Percentiles rank a stretch among this genome's conserved stretches.
These are phyloP conservation scores for Cercocebus atys DNA, from an alignment of 2,113 vertebrate genomes.

Conservation along the genomic window DNA sequence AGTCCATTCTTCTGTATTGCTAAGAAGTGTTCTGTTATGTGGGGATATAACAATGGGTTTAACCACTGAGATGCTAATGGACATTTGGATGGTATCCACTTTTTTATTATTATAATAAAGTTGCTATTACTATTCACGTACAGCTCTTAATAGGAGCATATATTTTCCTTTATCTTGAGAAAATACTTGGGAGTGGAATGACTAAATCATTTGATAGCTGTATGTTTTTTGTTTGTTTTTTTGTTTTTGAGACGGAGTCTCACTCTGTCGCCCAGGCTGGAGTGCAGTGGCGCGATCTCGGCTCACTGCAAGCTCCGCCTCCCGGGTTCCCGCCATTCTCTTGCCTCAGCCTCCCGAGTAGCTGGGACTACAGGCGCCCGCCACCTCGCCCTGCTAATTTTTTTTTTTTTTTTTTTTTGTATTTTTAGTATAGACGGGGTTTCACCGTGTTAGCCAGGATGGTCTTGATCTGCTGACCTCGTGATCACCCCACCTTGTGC, in stretches of 20 bases:
- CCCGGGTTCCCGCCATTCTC: rapidly evolving
- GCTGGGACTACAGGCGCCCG: too few relatives aligned
- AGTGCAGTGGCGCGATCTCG: rapidly evolving
- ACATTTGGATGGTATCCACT: neutral
- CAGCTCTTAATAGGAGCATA: neutral
- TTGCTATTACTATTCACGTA: neutral
- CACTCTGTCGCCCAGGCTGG: too few relatives aligned
- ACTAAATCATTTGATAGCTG: neutral
- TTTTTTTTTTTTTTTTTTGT: too few relatives aligned
- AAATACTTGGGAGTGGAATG: neutral
- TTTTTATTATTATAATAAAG: neutral
- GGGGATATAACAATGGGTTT: neutral
- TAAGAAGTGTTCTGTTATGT: neutral
- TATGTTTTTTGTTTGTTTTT: too few relatives aligned
- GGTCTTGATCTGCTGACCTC: too few relatives aligned
- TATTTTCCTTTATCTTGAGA: neutral
- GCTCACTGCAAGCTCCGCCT: too few relatives aligned
- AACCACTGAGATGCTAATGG: neutral
- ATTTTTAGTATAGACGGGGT: too few relatives aligned
- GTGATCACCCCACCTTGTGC: too few relatives aligned
- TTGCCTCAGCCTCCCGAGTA: too few relatives aligned
- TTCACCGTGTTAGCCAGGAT: too few relatives aligned
- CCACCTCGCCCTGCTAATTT: rapidly evolving
- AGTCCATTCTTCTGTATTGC: neutral
- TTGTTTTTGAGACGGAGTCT: too few relatives aligned